Conservation (phyloP, 2,888 invertebrate species). For the Hydrotaea diabolus region DNA sequence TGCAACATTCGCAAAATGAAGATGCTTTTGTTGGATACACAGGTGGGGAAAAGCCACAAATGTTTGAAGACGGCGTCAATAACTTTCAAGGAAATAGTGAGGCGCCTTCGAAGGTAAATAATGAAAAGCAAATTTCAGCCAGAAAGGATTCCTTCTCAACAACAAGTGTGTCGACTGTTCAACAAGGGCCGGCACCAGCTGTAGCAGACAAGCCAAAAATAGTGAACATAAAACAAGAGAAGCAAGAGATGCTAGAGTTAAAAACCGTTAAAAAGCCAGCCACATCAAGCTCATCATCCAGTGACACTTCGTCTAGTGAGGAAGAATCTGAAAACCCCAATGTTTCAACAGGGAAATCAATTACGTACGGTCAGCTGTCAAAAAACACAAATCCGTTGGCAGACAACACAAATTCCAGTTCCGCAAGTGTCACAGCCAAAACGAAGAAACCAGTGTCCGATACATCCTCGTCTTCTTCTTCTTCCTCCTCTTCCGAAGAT, state of each 20-base stretch:
- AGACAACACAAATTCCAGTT: background rate
- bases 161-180: background rate
- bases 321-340: conserved; percentile 37
- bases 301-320: conserved; percentile 65
- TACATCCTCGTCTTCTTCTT: conserved; percentile 32
- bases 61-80: conserved; percentile 35
- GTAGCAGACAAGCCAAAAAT: background rate
- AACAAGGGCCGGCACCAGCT: background rate
- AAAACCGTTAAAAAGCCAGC: conserved; percentile 49
- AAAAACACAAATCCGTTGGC: conserved; percentile 17
- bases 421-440: background rate
- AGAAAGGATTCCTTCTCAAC: background rate
- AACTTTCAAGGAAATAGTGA: conserved; percentile 22
- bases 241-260: conserved; percentile 43
- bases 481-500: conserved; percentile 49
- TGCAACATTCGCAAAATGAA: background rate
- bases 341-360: background rate
- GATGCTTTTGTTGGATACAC: background rate
- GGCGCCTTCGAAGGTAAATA: background rate
- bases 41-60: background rate
- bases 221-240: conserved; percentile 38
- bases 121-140: background rate
- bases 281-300: conserved; percentile 44
- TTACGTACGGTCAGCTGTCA: background rate
- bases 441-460: background rate